Conservation (phyloP, 2,888 invertebrate genomes). For the Limnephilus rhombicus region DNA sequence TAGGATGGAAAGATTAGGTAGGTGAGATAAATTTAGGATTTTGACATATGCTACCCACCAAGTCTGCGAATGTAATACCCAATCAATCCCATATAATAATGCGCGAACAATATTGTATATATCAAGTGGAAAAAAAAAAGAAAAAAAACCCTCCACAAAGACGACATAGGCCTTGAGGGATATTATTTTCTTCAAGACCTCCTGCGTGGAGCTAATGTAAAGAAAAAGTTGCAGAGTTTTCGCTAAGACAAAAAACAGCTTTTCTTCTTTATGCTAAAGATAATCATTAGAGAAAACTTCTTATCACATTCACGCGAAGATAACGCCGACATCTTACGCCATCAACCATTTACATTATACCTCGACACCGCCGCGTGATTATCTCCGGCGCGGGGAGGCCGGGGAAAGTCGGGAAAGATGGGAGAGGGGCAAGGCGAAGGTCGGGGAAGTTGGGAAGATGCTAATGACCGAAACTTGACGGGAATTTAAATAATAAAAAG, state of each 20-base stretch:
- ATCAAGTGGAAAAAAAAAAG: no score
- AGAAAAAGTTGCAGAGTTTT: background rate
- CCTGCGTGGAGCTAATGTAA: no score
- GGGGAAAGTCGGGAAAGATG: background rate
- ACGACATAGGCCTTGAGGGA: no score
- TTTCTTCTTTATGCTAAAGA: background rate
- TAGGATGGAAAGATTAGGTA: no score
- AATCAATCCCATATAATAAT: no score
- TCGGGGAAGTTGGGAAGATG: background rate
- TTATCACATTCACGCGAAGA: background rate
- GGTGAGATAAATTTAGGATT: no score
- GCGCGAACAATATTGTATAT: no score
- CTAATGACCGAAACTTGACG: conserved; percentile 29
- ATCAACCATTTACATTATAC: background rate
- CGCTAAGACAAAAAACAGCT: background rate
- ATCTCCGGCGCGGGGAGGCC: background rate
- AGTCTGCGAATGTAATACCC: no score
- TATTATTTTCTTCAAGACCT: no score
- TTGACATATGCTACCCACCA: no score
- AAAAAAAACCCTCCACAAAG: no score
- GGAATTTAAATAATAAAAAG: conserved; percentile 31
- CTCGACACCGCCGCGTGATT: background rate
- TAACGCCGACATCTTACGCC: background rate
- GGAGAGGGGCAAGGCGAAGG: background rate
- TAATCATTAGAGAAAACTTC: background rate